Evolutionary conservation across 1,140 invertebrate species (phyloP), one percentile per base, ranked within the genome.

Genomic region (Oncopodura yosiiana): DNA sequence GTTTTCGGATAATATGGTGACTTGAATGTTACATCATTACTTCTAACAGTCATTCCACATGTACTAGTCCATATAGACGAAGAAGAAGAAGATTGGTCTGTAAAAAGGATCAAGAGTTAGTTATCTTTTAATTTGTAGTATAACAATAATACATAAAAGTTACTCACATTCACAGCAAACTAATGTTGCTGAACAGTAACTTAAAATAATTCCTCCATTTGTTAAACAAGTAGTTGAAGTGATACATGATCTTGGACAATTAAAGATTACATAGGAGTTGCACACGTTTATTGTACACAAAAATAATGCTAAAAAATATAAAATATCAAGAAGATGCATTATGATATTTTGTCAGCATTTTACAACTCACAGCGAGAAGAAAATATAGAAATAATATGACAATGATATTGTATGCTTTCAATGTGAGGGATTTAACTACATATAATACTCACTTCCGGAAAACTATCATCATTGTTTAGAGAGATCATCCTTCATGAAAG

Each of bases 1-100:
- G 16, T 49, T 8, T 32, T 27, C 0, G 59, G 59, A 39, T 61
- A 61, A 21, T 32, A 24, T 23, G 59, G 59, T 3, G 59, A 61
- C 21, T 49, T 51, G 16, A 61, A 61, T n/a, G 59, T 42, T 5
- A 56, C 16, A 27, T 61, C 53, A 32, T 19, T 30, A 16, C 42
- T 21, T 30, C 36, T 14, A 12, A 41, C 26, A 8, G 46, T 26
- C 16, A 24, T 34, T 12, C 58, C 48, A 34, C 53, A 60, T 9
- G 48, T 36, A 23, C 53, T 53, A 14, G 41, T 18, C 21, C n/a
- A 32, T 12, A 54, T 58, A 39, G 45, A n/a, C 5, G 9, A 34
- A 8, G 23, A 39, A 53, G 34, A 19, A 9, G 14, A 48, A 24
- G 14, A 16, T 49, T 49, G 21, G 12, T 3, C 23, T 6, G 18